Conservation (phyloP, 2,888 invertebrate genomes). For the Parnassius glacialis region DNA sequence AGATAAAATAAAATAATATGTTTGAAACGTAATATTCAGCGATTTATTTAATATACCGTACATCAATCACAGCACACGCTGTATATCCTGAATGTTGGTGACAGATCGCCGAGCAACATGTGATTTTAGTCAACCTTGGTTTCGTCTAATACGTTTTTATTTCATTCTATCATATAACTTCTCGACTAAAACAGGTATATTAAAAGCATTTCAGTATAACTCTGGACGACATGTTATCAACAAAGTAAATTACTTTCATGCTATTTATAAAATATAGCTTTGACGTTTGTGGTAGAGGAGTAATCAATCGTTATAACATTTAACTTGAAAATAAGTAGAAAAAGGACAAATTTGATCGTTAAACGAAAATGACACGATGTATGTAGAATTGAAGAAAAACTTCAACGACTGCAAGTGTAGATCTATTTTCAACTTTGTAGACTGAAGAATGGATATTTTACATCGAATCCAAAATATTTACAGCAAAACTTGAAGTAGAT, state of each 20-base stretch:
- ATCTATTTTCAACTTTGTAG: constrained; percentile 43
- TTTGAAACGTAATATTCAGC: constrained; percentile 72
- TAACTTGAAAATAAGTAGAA: constrained; percentile 1
- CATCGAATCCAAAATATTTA: constrained; percentile 28
- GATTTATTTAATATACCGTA: constrained; percentile 74
- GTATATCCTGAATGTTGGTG: constrained; percentile 56
- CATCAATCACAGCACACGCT: constrained; percentile 69
- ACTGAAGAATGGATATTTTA: constrained; percentile 34
- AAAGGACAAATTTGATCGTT: constrained; percentile 22
- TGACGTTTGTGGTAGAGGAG: neutral
- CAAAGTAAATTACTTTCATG: constrained; percentile 3
- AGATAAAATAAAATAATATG: constrained; percentile 67
- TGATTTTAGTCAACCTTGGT: constrained; percentile 43
- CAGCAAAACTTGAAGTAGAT: constrained; percentile 22
- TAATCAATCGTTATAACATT: neutral
- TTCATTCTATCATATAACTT: constrained; percentile 21
- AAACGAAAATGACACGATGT: constrained; percentile 34
- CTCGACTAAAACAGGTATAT: constrained; percentile 11
- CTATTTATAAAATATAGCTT: neutral
- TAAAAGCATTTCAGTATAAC: constrained; percentile 19
- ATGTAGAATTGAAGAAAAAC: constrained; percentile 39
- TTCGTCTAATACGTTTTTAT: constrained; percentile 30
- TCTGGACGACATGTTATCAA: neutral
- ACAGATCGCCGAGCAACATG: constrained; percentile 68
- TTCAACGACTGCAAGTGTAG: constrained; percentile 40